Evolutionary conservation across 2,797 vertebrate species (phyloP).

Genomic region (Amniataba percoides): DNA sequence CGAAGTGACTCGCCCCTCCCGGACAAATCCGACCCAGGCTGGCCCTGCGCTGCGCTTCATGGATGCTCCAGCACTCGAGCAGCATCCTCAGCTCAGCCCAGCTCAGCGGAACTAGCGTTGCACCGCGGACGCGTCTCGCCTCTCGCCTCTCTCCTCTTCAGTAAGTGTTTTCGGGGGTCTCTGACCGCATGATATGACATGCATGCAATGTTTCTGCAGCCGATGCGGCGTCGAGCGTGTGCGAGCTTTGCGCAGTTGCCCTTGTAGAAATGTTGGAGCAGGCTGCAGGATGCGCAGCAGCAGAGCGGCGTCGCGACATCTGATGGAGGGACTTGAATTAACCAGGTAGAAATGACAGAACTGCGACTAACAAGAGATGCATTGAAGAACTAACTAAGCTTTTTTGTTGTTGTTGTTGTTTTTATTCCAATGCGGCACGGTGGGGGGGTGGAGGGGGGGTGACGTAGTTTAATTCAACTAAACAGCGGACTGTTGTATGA

Average conservation of each 20-base stretch:
- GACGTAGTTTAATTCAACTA: slow-evolving; percentile 64
- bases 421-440: slow-evolving; percentile 51
- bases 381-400: slow-evolving; percentile 11
- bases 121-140: slow-evolving; percentile 45
- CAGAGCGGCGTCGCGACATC: neutral
- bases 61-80: slow-evolving; percentile 81
- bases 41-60: slow-evolving; percentile 77
- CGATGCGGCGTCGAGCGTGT: slow-evolving; percentile 39
- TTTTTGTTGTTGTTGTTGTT: too few species aligned
- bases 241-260: slow-evolving; percentile 41
- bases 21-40: slow-evolving; percentile 71
- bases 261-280: slow-evolving; percentile 29
- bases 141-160: slow-evolving; percentile 30
- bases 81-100: slow-evolving; percentile 78
- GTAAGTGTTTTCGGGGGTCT: too few species aligned
- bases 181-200: slow-evolving; percentile 8
- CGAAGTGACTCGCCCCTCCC: slow-evolving; percentile 70
- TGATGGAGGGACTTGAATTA: slow-evolving; percentile 16
- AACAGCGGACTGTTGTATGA: slow-evolving; percentile 34
- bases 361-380: neutral
- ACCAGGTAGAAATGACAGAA: slow-evolving; percentile 2
- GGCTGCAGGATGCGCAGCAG: slow-evolving; percentile 29
- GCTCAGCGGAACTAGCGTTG: slow-evolving; percentile 70
- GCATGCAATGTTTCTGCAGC: slow-evolving; percentile 8
- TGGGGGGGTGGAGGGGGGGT: slow-evolving; percentile 40